Evolutionary conservation across 2,888 invertebrate genomes (phyloP).

Genomic region (Limnephilus auricula): DNA sequence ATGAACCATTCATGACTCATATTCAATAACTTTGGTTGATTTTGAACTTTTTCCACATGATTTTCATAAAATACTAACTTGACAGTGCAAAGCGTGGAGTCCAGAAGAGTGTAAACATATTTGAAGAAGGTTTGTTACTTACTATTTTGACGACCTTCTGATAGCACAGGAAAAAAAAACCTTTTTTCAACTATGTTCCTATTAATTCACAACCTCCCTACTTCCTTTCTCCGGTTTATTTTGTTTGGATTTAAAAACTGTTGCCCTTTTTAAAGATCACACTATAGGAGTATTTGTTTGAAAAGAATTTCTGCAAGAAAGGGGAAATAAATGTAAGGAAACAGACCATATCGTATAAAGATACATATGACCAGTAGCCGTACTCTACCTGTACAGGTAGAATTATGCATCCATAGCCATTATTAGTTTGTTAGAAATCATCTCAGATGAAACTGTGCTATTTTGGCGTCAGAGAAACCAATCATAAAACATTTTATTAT

Average conservation of each 20-base stretch:
- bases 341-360: constrained; percentile 40
- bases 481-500: neutral
- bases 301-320: neutral
- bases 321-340: constrained; percentile 42
- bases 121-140: too few relatives aligned
- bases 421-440: neutral
- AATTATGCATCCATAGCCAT: neutral
- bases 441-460: neutral
- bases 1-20: neutral
- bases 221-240: too few relatives aligned
- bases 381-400: neutral
- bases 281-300: neutral
- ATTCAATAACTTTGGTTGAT: neutral
- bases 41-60: neutral
- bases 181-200: too few relatives aligned
- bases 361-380: constrained; percentile 4
- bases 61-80: neutral
- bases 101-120: too few relatives aligned
- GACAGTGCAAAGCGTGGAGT: too few relatives aligned
- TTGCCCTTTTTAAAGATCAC: neutral
- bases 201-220: too few relatives aligned
- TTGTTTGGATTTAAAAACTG: neutral
- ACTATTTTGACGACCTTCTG: too few relatives aligned
- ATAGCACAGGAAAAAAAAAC: too few relatives aligned
- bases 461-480: neutral